Evolutionary conservation across 1,140 invertebrate genomes (phyloP).

Genomic region (Gryllus bimaculatus): DNA sequence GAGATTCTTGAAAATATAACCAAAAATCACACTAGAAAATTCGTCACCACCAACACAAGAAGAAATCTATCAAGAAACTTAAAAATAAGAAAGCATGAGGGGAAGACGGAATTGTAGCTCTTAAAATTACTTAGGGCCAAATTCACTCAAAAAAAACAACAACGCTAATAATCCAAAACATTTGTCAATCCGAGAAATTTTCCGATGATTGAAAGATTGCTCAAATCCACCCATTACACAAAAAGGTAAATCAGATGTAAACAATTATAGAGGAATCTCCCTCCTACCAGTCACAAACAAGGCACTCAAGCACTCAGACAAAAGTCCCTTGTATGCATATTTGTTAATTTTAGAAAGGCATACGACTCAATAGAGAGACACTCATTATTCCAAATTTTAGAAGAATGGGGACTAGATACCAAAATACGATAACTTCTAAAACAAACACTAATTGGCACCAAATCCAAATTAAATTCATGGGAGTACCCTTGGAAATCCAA

Average conservation of each 20-base stretch:
- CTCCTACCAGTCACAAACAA: conserved; percentile 8
- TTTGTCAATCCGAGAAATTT: conserved; percentile 1
- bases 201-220: neutral
- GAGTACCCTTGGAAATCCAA: conserved; percentile 6
- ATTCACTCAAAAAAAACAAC: conserved; percentile 10
- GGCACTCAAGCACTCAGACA: conserved; percentile 7
- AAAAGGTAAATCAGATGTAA: conserved; percentile 12
- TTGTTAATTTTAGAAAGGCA: conserved; percentile 9
- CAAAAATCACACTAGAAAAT: too few relatives aligned
- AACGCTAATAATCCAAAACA: conserved; percentile 5
- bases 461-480: conserved; percentile 10
- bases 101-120: conserved; percentile 12
- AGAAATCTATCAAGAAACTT: too few relatives aligned
- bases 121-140: conserved; percentile 3
- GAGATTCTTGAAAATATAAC: too few relatives aligned
- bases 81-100: conserved; percentile 10
- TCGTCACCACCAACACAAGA: too few relatives aligned
- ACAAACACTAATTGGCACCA: conserved; percentile 12
- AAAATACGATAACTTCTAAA: conserved; percentile 10
- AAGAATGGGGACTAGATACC: conserved; percentile 7
- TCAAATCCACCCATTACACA: conserved; percentile 8
- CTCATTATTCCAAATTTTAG: conserved; percentile 9
- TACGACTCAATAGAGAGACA: conserved; percentile 8
- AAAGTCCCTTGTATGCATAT: conserved; percentile 13
- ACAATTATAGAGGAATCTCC: conserved; percentile 12